Evolutionary conservation across 1,140 invertebrate species (phyloP).

Genomic region (Cydia strobilella): DNA sequence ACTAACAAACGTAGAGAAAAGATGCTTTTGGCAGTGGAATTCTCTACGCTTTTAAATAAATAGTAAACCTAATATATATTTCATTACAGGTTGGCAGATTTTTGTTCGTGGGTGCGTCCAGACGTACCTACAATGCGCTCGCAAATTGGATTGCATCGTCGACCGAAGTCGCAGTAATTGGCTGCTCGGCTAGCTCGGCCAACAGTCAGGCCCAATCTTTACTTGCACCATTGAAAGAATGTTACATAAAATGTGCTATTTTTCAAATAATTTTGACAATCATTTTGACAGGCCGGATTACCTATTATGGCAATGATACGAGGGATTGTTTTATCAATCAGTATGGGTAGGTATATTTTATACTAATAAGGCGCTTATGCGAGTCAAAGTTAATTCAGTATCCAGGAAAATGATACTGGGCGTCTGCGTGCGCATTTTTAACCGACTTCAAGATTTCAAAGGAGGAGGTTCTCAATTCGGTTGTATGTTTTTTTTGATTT

Average conservation of each 20-base stretch:
- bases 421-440: no score
- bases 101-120: slow-evolving; percentile 30
- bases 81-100: neutral
- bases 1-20: neutral
- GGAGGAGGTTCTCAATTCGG: no score
- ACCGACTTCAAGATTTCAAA: no score
- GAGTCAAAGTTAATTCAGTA: no score
- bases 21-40: neutral
- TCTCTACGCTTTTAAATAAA: neutral
- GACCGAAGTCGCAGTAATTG: slow-evolving; percentile 64
- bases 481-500: no score
- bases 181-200: slow-evolving; percentile 43
- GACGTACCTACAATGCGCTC: slow-evolving; percentile 65
- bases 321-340: no score
- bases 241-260: neutral
- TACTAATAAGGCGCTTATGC: no score
- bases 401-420: no score
- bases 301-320: no score
- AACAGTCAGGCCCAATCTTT: slow-evolving; percentile 47
- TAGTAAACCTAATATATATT: slow-evolving; percentile 5
- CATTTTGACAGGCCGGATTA: no score
- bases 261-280: neutral
- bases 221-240: neutral
- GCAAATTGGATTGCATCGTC: slow-evolving; percentile 69
- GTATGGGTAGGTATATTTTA: no score